A percentile compares a stretch with the other conserved stretches of the same genome.
phyloP scores from a whole-genome alignment of 2,888 invertebrate genomes.

The Eristalinus sepulchralis region DNA sequence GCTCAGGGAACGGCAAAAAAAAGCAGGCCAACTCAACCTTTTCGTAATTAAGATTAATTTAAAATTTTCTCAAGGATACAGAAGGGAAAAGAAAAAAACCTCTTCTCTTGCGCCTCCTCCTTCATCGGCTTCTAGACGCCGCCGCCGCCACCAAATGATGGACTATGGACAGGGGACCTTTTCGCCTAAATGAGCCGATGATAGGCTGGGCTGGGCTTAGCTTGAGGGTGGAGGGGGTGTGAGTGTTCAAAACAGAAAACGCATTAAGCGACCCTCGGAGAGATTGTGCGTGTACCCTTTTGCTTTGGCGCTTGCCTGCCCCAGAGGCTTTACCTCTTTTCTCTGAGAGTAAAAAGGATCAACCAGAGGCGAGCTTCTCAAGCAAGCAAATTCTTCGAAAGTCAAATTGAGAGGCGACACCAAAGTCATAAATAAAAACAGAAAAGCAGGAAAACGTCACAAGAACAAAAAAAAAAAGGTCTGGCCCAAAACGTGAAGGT shows the following conservation, averaged over 20 bases:
- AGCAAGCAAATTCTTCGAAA: slow-evolving; percentile 37
- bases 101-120: slow-evolving; percentile 12
- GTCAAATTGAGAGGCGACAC: slow-evolving; percentile 71
- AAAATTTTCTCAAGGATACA: slow-evolving; percentile 55
- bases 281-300: slow-evolving; percentile 38
- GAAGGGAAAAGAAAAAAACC: no score
- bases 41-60: slow-evolving; percentile 71
- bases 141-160: slow-evolving; percentile 40
- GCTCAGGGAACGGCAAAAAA: slow-evolving; percentile 21
- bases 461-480: slow-evolving; percentile 58
- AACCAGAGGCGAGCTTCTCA: background rate
- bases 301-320: slow-evolving; percentile 38
- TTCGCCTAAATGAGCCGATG: slow-evolving; percentile 66
- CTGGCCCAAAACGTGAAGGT: slow-evolving; percentile 14
- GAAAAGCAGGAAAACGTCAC: slow-evolving; percentile 1
- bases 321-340: slow-evolving; percentile 17
- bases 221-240: background rate
- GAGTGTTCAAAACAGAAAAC: slow-evolving; percentile 46
- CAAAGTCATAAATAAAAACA: slow-evolving; percentile 68
- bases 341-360: background rate
- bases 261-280: slow-evolving; percentile 57
- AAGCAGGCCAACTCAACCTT: slow-evolving; percentile 64
- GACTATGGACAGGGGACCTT: slow-evolving; percentile 65
- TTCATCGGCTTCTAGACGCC: background rate
- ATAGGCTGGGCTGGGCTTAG: slow-evolving; percentile 59